phyloP scores from a whole-genome alignment of 2,113 vertebrate genomes.

The Melospiza melodia region DNA sequence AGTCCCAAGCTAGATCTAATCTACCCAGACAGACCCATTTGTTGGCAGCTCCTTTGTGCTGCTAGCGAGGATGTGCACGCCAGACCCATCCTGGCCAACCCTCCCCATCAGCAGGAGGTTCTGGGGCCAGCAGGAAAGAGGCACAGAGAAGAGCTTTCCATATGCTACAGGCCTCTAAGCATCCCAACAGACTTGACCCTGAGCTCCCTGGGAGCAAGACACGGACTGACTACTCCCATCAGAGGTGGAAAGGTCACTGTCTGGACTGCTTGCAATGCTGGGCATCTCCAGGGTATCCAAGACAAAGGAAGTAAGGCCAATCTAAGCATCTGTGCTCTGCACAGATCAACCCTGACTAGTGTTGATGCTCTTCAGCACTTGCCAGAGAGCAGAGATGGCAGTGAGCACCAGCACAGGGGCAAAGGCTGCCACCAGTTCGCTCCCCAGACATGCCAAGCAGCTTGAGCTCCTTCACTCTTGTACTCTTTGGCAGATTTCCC shows the following conservation, averaged over 20 bases:
- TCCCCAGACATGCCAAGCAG: neutral
- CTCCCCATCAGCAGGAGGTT: neutral
- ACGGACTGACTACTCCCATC: neutral
- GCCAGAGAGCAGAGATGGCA: neutral
- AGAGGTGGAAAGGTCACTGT: neutral
- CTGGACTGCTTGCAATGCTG: neutral
- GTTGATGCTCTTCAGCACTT: neutral
- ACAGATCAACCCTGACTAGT: neutral
- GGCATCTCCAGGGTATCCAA: neutral
- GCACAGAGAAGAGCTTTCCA: neutral
- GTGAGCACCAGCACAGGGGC: neutral
- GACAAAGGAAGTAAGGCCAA: neutral
- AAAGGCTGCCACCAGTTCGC: neutral
- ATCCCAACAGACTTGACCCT: neutral
- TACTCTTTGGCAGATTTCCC: neutral
- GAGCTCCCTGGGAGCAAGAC: neutral
- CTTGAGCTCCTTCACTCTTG: neutral
- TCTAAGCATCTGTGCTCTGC: neutral
- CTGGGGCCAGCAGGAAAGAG: neutral
- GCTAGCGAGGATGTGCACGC: accelerated
- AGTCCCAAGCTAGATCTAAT: neutral
- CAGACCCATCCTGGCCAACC: neutral
- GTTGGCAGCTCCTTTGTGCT: neutral
- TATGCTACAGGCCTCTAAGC: neutral
- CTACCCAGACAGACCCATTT: neutral